Evolutionary conservation across 1,140 invertebrate species (phyloP), one percentile per base, ranked within the genome.

Genomic region (Zaprionus capensis): DNA sequence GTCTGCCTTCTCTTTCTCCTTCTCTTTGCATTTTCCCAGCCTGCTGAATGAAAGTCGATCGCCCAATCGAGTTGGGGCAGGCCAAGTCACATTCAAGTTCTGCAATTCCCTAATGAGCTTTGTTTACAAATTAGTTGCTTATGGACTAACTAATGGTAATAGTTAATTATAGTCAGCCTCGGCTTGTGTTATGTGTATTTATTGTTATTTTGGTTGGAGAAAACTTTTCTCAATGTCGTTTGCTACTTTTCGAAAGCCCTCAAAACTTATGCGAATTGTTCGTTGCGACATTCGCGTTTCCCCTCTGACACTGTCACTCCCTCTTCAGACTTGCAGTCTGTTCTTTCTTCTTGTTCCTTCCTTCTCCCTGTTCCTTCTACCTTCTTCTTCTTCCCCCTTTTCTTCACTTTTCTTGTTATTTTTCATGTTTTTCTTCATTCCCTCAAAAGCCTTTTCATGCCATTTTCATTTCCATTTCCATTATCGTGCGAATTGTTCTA

Each of bases 381-480:
- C 67, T 20, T 2, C 36, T 24, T 24, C 28, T 31, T 22, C 34
- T 41, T 69, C 58, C 5, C 4, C 12, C 31, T 41, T 69, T 44
- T 68, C 56, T 24, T 34, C 2, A 24, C 20, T 51, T 20, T 20
- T 63, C 31, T 36, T 53, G 12, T 53, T 53, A n/a, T 46, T 76
- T 59, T 46, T 49, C 57, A 74, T 78, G 51, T 70, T 28, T 63
- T 20, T 38, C 20, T 12, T 55, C 12, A 2, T 6, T n/a, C 53
- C 53, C 65, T 77, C 76, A 82, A 87, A 83, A 80, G 84, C 53
- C 70, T 83, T 88, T 79, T 86, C 72, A 80, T 71, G 76, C 72
- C 76, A 79, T 86, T 86, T 86, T 72, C 79, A 74, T 80, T 79
- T 73, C 26, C 78, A 78, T 81, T 87, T 82, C 80, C 84, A 88